Conservation (phyloP, 2,888 invertebrate genomes). For the Brachynemurus nebulosus region DNA sequence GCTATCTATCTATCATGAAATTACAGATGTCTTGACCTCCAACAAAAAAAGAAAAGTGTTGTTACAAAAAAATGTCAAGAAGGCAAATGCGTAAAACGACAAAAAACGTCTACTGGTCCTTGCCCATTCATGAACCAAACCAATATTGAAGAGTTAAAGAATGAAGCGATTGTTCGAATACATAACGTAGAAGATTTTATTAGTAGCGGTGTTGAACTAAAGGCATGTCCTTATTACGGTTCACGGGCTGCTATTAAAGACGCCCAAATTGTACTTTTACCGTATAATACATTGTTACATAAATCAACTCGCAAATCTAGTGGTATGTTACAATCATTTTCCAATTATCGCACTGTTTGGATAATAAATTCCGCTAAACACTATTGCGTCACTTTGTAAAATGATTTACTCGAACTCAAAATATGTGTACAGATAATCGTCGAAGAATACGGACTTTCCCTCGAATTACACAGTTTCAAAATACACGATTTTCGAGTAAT, state of each 20-base stretch:
- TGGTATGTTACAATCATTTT: slow-evolving; percentile 32
- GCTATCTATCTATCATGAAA: too few relatives aligned
- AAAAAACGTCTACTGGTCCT: slow-evolving; percentile 40
- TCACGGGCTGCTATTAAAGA: slow-evolving; percentile 66
- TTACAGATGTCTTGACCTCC: slow-evolving; percentile 63
- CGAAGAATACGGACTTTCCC: too few relatives aligned
- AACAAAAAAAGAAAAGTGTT: slow-evolving; percentile 46
- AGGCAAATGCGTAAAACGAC: slow-evolving; percentile 49
- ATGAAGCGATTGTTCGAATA: slow-evolving; percentile 51
- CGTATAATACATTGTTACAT: slow-evolving; percentile 70
- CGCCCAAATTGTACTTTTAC: slow-evolving; percentile 68
- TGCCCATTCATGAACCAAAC: slow-evolving; percentile 56
- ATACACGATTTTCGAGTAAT: too few relatives aligned
- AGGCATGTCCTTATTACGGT: slow-evolving; percentile 91
- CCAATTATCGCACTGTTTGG: slow-evolving; percentile 29
- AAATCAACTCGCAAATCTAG: slow-evolving; percentile 58
- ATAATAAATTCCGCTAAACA: too few relatives aligned
- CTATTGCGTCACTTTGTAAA: too few relatives aligned
- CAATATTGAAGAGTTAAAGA: slow-evolving; percentile 47
- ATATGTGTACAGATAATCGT: too few relatives aligned
- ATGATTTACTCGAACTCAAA: too few relatives aligned
- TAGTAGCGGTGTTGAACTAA: slow-evolving; percentile 45
- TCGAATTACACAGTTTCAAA: too few relatives aligned
- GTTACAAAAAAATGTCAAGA: slow-evolving; percentile 40
- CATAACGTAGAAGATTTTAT: slow-evolving; percentile 83